Conservation (phyloP, 2,113 vertebrate species). For the Lepisosteus osseus region DNA sequence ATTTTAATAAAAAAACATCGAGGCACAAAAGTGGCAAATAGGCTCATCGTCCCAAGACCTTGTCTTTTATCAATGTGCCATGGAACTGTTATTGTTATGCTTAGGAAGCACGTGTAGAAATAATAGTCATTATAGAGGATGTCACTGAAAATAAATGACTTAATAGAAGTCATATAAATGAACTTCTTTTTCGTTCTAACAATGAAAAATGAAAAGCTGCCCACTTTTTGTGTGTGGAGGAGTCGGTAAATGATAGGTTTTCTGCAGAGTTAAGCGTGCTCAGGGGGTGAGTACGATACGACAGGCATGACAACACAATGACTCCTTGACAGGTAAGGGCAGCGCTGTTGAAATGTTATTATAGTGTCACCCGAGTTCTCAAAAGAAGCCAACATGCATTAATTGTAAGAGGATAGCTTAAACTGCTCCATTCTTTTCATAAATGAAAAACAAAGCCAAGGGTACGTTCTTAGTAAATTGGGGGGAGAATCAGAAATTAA, state of each 20-base stretch:
- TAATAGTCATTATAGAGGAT: background rate
- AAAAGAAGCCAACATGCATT: slow-evolving; percentile 49
- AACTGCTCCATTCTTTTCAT: slow-evolving; percentile 39
- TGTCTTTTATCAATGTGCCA: background rate
- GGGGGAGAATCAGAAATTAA: slow-evolving; percentile 40
- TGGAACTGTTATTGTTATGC: background rate
- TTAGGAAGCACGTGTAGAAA: background rate
- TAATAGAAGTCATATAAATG: background rate
- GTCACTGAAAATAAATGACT: background rate
- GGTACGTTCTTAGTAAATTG: slow-evolving; percentile 40
- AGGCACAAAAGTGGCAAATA: too few species aligned
- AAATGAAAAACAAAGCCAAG: too few species aligned
- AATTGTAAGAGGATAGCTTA: slow-evolving; percentile 52
- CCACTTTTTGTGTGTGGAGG: slow-evolving; percentile 33
- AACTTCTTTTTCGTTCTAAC: slow-evolving; percentile 24
- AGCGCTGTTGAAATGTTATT: slow-evolving; percentile 51
- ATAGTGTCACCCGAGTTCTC: slow-evolving; percentile 56
- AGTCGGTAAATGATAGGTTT: slow-evolving; percentile 55
- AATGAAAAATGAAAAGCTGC: slow-evolving; percentile 44
- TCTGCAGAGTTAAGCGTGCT: slow-evolving; percentile 43
- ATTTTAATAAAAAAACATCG: too few species aligned
- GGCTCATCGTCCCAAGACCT: background rate
- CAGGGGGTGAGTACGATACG: slow-evolving; percentile 49
- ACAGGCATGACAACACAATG: slow-evolving; percentile 45
- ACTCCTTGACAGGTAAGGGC: slow-evolving; percentile 44